A percentile compares a stretch with the other conserved stretches of the same genome.
Evolutionary conservation across 2,113 vertebrate genomes (phyloP).

Genomic region (Nyctereutes procyonoides): DNA sequence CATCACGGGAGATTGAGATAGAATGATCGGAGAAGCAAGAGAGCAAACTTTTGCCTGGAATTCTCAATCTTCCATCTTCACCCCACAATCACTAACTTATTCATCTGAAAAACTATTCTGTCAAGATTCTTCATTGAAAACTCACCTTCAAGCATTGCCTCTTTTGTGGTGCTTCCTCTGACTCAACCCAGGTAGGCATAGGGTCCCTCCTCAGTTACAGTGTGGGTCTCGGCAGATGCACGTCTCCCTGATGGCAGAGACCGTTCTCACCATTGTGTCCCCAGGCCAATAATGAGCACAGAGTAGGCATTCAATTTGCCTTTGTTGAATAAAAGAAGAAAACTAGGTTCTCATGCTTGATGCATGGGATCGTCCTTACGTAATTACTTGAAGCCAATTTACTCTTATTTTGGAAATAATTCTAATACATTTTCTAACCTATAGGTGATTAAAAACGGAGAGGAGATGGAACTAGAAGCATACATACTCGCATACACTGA

Average conservation of each 20-base stretch:
- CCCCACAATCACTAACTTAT: background rate
- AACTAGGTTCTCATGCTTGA: background rate
- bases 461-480: background rate
- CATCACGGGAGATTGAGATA: background rate
- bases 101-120: background rate
- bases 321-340: background rate
- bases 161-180: background rate
- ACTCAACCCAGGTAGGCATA: background rate
- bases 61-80: background rate
- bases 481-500: background rate
- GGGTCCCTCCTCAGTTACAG: background rate
- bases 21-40: background rate
- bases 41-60: background rate
- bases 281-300: background rate
- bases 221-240: rapidly evolving
- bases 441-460: background rate
- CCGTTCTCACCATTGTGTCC: background rate
- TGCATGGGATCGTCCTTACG: background rate
- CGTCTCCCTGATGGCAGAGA: too few species aligned
- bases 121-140: background rate
- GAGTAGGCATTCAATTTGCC: too few species aligned
- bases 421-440: background rate
- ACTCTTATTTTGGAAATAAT: slow-evolving; percentile 26
- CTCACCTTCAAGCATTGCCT: background rate
- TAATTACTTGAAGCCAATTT: background rate